phyloP scores from a whole-genome alignment of 2,113 vertebrate genomes.

The Cervus canadensis region DNA sequence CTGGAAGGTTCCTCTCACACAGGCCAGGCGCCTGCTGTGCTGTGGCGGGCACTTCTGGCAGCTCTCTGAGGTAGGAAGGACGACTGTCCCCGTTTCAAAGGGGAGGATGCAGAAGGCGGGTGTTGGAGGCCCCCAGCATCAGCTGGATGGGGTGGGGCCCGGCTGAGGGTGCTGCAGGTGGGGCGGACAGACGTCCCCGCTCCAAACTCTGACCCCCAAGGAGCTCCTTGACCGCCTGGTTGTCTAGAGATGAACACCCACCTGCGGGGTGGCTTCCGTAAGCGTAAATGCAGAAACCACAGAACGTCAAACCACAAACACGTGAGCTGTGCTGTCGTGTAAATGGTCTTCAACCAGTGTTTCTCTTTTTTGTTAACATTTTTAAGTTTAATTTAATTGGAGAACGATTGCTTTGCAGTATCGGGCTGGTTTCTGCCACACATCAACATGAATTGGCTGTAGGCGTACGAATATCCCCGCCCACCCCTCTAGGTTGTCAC shows the following conservation, averaged over 20 bases:
- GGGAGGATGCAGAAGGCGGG: neutral
- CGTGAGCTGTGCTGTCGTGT: fast-evolving
- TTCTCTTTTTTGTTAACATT: neutral
- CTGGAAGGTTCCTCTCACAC: neutral
- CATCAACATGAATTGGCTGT: fast-evolving
- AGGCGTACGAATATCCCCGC: fast-evolving
- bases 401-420: neutral
- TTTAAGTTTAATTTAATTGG: neutral
- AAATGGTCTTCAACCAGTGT: fast-evolving
- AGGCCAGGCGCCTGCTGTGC: fast-evolving
- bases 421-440: neutral
- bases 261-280: fast-evolving
- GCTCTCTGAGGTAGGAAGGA: neutral
- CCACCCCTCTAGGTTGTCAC: fast-evolving
- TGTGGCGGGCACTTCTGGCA: fast-evolving
- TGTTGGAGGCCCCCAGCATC: neutral
- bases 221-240: too few relatives aligned
- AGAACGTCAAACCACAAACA: fast-evolving
- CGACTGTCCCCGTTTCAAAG: fast-evolving
- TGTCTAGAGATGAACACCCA: neutral
- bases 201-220: neutral
- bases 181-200: fast-evolving
- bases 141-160: fast-evolving
- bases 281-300: fast-evolving
- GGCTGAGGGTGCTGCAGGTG: neutral